These are phyloP conservation scores for Elaphurus davidianus DNA, from an alignment of 2,113 vertebrate species.

Conservation along the genomic window DNA sequence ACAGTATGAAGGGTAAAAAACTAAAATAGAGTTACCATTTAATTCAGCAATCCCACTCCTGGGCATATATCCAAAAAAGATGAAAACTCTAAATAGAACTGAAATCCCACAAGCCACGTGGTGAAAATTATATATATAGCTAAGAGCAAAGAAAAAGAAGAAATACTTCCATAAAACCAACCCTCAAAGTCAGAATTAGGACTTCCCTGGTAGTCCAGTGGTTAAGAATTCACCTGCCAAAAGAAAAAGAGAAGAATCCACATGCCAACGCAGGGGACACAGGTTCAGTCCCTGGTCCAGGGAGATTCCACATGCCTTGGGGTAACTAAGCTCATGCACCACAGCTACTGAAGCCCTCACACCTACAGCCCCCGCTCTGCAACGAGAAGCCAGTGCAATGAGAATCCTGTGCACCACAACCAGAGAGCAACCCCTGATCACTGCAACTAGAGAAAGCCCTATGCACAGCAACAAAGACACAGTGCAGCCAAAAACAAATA, in stretches of 20 bases:
- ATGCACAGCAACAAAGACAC: background rate
- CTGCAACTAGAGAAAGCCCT: background rate
- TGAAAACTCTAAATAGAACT: background rate
- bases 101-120: background rate
- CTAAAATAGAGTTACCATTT: background rate
- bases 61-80: background rate
- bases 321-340: background rate
- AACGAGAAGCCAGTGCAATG: background rate
- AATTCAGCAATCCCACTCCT: background rate
- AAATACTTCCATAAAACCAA: background rate
- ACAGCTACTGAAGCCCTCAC: background rate
- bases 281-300: background rate
- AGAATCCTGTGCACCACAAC: background rate
- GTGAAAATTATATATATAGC: background rate
- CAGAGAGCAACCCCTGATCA: background rate
- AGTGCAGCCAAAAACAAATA: background rate
- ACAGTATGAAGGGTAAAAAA: background rate
- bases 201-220: background rate
- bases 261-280: background rate
- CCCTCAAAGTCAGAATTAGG: background rate
- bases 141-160: background rate
- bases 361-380: background rate
- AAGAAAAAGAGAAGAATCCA: background rate
- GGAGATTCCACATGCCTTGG: background rate
- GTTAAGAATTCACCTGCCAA: background rate